A percentile compares a stretch with the other conserved stretches of the same genome.
Conservation (phyloP, 2,888 invertebrate genomes). For the Lithosia quadra region DNA sequence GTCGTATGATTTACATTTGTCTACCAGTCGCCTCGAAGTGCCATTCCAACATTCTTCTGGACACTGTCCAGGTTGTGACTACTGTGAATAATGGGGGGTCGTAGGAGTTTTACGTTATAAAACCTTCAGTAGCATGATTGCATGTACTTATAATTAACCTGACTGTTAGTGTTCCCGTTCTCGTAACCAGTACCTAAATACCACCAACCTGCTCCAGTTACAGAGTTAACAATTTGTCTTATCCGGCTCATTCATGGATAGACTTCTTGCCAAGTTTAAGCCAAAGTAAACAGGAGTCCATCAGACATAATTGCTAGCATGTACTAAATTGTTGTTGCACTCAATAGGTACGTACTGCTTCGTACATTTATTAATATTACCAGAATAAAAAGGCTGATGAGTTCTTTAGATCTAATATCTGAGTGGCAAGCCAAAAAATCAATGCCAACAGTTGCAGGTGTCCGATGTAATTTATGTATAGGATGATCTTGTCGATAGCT, state of each 20-base stretch:
- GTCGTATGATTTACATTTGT: constrained; percentile 68
- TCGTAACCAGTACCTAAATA: constrained; percentile 18
- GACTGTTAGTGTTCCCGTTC: constrained; percentile 13
- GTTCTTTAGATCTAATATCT: constrained; percentile 29
- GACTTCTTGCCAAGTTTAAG: neutral
- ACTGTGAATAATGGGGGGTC: constrained; percentile 64
- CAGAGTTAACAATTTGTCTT: neutral
- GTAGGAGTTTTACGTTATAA: constrained; percentile 41
- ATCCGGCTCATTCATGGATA: neutral
- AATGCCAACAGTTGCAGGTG: constrained; percentile 49
- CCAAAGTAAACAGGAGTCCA: neutral
- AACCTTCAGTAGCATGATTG: constrained; percentile 36
- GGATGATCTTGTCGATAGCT: constrained; percentile 32
- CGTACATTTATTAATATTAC: neutral
- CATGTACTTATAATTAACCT: constrained; percentile 26
- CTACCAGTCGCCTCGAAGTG: constrained; percentile 59
- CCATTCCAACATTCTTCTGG: constrained; percentile 75
- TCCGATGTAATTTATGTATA: constrained; percentile 31
- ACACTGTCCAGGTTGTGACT: constrained; percentile 74
- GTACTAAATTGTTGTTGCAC: neutral
- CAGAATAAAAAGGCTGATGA: neutral
- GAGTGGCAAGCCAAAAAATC: constrained; percentile 43
- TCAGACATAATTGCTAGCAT: neutral
- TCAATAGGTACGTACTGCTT: neutral
- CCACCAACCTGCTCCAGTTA: neutral